Percentiles rank a stretch among this genome's conserved stretches.
These are phyloP conservation scores for Dendroctonus valens DNA, from an alignment of 1,140 invertebrate species.

Conservation along the genomic window DNA sequence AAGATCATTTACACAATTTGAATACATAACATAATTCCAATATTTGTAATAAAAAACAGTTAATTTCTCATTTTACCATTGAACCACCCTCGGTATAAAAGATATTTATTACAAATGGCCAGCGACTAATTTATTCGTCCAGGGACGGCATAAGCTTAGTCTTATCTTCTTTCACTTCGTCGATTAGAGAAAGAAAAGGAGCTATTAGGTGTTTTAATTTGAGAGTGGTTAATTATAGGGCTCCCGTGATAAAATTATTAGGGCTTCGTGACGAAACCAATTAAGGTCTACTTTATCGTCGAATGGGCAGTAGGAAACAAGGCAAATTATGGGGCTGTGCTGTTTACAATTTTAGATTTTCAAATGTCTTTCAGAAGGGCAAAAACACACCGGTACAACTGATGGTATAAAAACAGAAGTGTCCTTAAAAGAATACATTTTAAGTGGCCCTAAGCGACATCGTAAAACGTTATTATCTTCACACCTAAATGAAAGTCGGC, in stretches of 20 bases:
- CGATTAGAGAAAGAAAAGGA: conserved; percentile 5
- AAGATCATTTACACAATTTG: too few relatives aligned
- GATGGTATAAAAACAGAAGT: background rate
- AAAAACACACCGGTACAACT: background rate
- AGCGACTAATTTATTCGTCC: conserved; percentile 24
- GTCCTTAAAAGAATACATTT: conserved; percentile 14
- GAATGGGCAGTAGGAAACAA: conserved; percentile 4
- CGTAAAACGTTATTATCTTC: conserved; percentile 13
- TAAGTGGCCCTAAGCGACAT: conserved; percentile 2
- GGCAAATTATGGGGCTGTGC: conserved; percentile 15
- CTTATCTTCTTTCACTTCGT: background rate
- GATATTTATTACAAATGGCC: conserved; percentile 34
- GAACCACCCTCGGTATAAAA: conserved; percentile 14
- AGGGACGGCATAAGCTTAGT: background rate
- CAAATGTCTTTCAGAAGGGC: background rate
- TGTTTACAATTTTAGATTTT: conserved; percentile 5
- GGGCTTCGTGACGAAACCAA: conserved; percentile 16
- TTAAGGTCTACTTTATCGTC: conserved; percentile 16
- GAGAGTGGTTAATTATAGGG: conserved; percentile 17
- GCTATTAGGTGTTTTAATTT: conserved; percentile 19
- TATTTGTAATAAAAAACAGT: too few relatives aligned
- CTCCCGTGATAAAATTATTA: conserved; percentile 14
- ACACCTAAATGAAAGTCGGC: conserved; percentile 8
- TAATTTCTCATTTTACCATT: too few relatives aligned
- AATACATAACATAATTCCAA: too few relatives aligned